A percentile compares a stretch with the other conserved stretches of the same genome.
Evolutionary conservation across 2,888 invertebrate species (phyloP).

Genomic region (Drosophila nr. perissopoda): DNA sequence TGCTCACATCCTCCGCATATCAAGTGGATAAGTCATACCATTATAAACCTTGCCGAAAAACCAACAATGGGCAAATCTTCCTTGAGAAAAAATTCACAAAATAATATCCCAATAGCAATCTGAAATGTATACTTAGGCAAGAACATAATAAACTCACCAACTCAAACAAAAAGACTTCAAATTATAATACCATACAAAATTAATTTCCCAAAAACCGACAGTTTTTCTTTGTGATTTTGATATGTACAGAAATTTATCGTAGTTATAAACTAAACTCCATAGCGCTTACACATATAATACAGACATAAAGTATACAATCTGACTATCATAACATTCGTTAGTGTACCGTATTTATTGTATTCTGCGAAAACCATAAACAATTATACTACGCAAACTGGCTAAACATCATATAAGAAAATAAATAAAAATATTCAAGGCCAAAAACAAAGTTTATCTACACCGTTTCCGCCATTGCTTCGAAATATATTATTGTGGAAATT

Average conservation of each 20-base stretch:
- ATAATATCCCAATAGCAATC: not conserved
- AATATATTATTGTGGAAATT: slow-evolving; percentile 24
- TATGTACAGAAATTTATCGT: not conserved
- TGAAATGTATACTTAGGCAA: not conserved
- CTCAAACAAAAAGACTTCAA: not conserved
- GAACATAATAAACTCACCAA: not conserved
- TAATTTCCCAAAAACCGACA: not conserved
- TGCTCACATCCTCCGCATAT: slow-evolving; percentile 23
- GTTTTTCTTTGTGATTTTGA: not conserved
- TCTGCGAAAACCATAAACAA: not conserved
- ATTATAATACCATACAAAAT: not conserved
- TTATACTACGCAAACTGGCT: not conserved
- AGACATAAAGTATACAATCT: not conserved
- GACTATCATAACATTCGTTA: not conserved
- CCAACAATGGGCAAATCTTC: not conserved
- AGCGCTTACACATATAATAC: not conserved
- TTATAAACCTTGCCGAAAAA: not conserved
- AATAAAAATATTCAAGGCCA: not conserved
- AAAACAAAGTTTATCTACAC: not conserved
- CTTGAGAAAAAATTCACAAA: not conserved
- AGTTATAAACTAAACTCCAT: not conserved
- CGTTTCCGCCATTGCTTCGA: slow-evolving; percentile 12
- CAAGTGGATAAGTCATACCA: slow-evolving; percentile 12
- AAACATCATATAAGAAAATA: not conserved
- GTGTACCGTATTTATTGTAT: not conserved